Conservation (phyloP, 2,113 vertebrate genomes). For the Scolopax mira region DNA sequence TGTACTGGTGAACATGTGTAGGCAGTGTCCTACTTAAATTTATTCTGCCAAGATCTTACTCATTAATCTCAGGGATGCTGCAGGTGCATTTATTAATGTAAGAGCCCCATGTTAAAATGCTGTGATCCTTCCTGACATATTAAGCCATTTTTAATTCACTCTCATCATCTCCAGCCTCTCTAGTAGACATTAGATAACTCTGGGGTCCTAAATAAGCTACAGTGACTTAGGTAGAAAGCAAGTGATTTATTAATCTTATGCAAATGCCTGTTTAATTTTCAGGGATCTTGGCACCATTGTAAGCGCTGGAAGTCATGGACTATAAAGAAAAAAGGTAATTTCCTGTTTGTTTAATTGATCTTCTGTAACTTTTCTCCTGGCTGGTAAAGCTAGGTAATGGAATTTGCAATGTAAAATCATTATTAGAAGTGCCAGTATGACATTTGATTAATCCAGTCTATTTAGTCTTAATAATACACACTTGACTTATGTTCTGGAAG, state of each 20-base stretch:
- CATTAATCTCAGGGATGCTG: conserved; percentile 41
- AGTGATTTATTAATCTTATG: conserved; percentile 43
- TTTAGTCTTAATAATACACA: conserved; percentile 59
- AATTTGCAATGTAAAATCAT: conserved; percentile 50
- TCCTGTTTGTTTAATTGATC: conserved; percentile 70
- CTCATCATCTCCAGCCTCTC: conserved; percentile 37
- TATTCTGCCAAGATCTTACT: conserved; percentile 7
- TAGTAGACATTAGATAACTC: conserved; percentile 45
- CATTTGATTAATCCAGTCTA: conserved; percentile 69
- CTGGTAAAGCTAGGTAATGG: conserved; percentile 53
- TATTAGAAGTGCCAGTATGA: conserved; percentile 65
- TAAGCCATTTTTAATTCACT: conserved; percentile 71
- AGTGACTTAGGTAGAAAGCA: background rate
- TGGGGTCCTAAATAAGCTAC: conserved; percentile 29
- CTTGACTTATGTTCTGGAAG: conserved; percentile 45
- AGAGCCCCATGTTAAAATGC: background rate
- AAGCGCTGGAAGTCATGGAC: conserved; percentile 29
- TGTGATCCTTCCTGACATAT: conserved; percentile 63
- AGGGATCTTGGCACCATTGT: background rate
- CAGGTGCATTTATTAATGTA: conserved; percentile 52
- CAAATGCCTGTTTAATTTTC: conserved; percentile 51
- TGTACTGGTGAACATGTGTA: background rate
- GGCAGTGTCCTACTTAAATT: background rate
- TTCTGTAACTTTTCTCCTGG: conserved; percentile 55
- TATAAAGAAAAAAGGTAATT: conserved; percentile 53